Percentiles rank a stretch among this genome's conserved stretches.
Evolutionary conservation across 2,797 vertebrate genomes (phyloP).

Genomic region (Lates japonicus): DNA sequence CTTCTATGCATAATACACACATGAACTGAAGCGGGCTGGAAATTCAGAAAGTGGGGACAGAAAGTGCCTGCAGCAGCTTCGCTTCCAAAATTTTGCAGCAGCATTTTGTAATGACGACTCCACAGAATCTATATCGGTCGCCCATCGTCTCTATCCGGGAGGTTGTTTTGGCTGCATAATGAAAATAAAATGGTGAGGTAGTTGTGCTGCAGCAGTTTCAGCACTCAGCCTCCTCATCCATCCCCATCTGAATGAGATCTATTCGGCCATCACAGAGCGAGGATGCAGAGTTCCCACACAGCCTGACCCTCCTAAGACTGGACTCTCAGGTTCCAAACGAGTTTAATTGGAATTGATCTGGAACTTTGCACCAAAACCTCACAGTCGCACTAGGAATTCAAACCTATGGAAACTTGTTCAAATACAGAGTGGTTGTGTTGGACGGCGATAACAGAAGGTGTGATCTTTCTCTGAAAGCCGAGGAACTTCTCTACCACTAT

Average conservation of each 20-base stretch:
- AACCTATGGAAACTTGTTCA: not conserved
- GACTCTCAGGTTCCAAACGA: not conserved
- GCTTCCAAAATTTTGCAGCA: not conserved
- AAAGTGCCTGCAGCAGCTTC: not conserved
- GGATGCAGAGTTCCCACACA: slow-evolving; percentile 18
- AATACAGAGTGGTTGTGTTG: not conserved
- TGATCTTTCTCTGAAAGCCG: not conserved
- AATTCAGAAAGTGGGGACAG: not conserved
- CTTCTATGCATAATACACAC: not conserved
- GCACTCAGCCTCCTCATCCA: slow-evolving; percentile 65
- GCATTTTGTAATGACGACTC: slow-evolving; percentile 1
- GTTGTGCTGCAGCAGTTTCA: slow-evolving; percentile 27
- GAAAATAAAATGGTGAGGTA: slow-evolving; percentile 77
- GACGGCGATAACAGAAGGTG: not conserved
- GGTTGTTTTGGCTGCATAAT: slow-evolving; percentile 66
- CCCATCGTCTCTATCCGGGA: not conserved
- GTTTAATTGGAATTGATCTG: slow-evolving; percentile 2
- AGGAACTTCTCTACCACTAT: not conserved
- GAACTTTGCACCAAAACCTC: not conserved
- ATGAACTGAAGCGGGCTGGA: slow-evolving; percentile 2
- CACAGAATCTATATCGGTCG: slow-evolving; percentile 41
- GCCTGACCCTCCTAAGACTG: not conserved
- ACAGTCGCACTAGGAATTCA: not conserved
- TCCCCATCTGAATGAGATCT: slow-evolving; percentile 66
- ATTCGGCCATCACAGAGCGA: slow-evolving; percentile 35